Evolutionary conservation across 2,113 vertebrate species (phyloP).

Genomic region (Echinops telfairi): DNA sequence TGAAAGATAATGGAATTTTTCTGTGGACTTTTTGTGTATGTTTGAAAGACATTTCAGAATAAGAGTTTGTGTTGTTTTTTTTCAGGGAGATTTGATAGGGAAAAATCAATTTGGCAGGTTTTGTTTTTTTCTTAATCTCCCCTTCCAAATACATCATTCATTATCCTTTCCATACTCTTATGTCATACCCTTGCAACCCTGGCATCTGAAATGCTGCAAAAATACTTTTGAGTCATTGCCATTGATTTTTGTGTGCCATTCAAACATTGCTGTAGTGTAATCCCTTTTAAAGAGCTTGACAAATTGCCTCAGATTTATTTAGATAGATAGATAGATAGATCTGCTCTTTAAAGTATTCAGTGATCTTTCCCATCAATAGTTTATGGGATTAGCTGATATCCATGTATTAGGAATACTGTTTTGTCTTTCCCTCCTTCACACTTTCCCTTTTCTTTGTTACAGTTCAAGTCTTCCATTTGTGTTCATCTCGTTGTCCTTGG

Average conservation of each 20-base stretch:
- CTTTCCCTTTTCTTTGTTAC: constrained; percentile 36
- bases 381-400: background rate
- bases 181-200: constrained; percentile 26
- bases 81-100: background rate
- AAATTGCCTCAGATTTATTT: background rate
- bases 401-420: background rate
- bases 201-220: constrained; percentile 47
- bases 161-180: constrained; percentile 47
- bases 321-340: background rate
- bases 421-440: constrained; percentile 18
- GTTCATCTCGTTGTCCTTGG: constrained; percentile 10
- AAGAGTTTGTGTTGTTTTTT: background rate
- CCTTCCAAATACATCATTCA: too few species aligned
- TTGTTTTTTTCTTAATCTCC: background rate
- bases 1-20: too few species aligned
- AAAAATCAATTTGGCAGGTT: constrained; percentile 42
- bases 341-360: constrained; percentile 20
- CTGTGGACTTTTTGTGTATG: too few species aligned
- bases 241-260: constrained; percentile 18
- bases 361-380: background rate
- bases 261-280: constrained; percentile 1
- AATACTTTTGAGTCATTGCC: constrained; percentile 55
- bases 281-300: constrained; percentile 42
- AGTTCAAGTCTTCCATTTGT: constrained; percentile 38
- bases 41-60: too few species aligned